Evolutionary conservation across 1,140 invertebrate genomes (phyloP), one percentile per base, ranked within the genome.

Genomic region (Bicyclus anynana): DNA sequence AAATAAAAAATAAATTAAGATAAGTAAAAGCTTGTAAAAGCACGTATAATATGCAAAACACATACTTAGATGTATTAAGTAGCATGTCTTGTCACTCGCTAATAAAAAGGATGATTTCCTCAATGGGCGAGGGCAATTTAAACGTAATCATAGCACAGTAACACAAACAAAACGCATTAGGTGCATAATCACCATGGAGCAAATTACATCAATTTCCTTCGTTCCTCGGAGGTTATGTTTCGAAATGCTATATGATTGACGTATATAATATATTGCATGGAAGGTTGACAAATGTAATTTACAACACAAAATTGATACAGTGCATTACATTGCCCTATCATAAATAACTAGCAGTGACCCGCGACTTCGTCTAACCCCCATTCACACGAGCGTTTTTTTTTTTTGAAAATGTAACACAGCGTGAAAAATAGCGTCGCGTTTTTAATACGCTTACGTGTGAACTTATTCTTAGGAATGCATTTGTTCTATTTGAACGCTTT

Each of bases 191-290:
- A 66, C 65, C 65, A 71, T 72, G 59, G 58, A 68, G 72, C 66
- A 77, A 83, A 81, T 78, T 77, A 70, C 72, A 38, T 61, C 66
- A 75, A 79, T 78, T 79, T 72, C 65, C 67, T 69, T 23, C 54
- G 62, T 53, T 66, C 5, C 40, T 18, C 18, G 61, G 65, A 74
- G 72, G 67, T 68, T 65, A 62, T 60, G 29, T 78, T 80, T 66
- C 68, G 65, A 70, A 79, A 77, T 66, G 48, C 56, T 61, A 61
- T 49, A 53, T 50, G 52, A 59, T 37, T 48, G 52, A 59, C 53
- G 20, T 37, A 44, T 44, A 44, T 12, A 20, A 20, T 20, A 44
- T 44, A 21, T 44, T n/a, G 40, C 40, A 44, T 44, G 16, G 37
- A 10, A 38, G 13, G 44, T 55, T 62, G 55, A 62, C 60, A 67